Evolutionary conservation across 2,113 vertebrate species (phyloP).

Genomic region (Lonchura striata): DNA sequence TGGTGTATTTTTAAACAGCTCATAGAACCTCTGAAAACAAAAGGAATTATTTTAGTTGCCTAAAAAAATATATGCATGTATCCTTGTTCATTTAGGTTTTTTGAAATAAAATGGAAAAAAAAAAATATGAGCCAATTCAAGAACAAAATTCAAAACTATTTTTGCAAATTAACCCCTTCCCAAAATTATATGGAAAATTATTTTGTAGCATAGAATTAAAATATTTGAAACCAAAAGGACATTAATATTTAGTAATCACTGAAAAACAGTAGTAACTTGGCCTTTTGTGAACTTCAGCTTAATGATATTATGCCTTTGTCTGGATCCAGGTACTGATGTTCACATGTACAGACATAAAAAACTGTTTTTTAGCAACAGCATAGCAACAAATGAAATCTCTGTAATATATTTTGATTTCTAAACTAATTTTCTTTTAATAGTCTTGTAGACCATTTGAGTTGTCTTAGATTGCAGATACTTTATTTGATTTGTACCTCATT

Average conservation of each 20-base stretch:
- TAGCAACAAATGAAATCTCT: background rate
- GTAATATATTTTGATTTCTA: background rate
- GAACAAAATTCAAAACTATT: background rate
- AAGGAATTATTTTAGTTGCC: background rate
- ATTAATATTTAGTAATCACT: background rate
- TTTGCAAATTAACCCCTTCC: background rate
- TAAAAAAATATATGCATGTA: background rate
- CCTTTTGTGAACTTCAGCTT: background rate
- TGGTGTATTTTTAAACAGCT: background rate
- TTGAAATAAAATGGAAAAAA: background rate
- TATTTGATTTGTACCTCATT: background rate
- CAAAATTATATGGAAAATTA: background rate
- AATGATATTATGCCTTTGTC: background rate
- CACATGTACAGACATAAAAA: background rate
- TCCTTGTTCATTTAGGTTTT: background rate
- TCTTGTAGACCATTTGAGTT: background rate
- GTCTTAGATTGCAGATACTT: background rate
- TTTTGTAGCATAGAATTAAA: background rate
- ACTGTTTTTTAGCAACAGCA: background rate
- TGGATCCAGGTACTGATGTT: background rate
- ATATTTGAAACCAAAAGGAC: background rate
- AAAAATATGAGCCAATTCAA: background rate
- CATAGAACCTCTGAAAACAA: background rate
- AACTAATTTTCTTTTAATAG: background rate
- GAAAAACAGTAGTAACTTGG: background rate